Base-by-base conservation (phyloP, 2,888 invertebrate species). In the Andrena camellia region DNA sequence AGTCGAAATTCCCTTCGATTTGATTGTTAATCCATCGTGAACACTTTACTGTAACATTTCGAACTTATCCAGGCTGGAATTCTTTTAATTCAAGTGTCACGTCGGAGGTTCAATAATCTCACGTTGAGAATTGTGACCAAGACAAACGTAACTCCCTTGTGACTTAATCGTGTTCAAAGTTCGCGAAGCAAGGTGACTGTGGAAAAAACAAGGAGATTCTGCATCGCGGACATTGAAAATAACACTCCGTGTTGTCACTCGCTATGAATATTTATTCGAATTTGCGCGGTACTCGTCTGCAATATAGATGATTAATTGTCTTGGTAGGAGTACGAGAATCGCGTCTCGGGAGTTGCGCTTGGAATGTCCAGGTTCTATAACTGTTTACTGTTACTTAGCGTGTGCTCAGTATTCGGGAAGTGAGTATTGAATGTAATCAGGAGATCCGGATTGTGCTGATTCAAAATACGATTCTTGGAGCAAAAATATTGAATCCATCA, bases 221-320 rank as follows among this genome's bases (percentile, higher is more conserved):
- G 42, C 42, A 17, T 42, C 13, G 42, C 13, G 17, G 42, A 5
- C 33, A 29, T 8, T 62, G 8, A 35, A 33, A 13, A 42, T 10
- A 20, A 20, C 4, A 42, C 33, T 42, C 5, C 23, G 6, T 2
- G 63, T 35, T 8, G 62, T 62, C 33, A 29, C 10, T 68, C 42
- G n/a, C 62, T 60, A 29, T 20, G 62, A 75, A 52, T 69, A 62
- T 57, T 57, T 57, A 57, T 57, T 57, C 57, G 13, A 50, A 42
- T 74, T 59, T 17, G 17, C 20, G 29, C 29, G 29, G 17, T 17
- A 23, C 5, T n/a, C 13, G 63, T 42, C n/a, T 57, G 57, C 26
- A 26, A 57, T 26, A 10, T 26, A 10, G 57, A 62, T 62, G 33
- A 57, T 57, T 62, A 62, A 35, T 20, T 62, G 20, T 20, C 33